Base-by-base conservation (phyloP, 2,888 invertebrate genomes). In the Polia nebulosa region DNA sequence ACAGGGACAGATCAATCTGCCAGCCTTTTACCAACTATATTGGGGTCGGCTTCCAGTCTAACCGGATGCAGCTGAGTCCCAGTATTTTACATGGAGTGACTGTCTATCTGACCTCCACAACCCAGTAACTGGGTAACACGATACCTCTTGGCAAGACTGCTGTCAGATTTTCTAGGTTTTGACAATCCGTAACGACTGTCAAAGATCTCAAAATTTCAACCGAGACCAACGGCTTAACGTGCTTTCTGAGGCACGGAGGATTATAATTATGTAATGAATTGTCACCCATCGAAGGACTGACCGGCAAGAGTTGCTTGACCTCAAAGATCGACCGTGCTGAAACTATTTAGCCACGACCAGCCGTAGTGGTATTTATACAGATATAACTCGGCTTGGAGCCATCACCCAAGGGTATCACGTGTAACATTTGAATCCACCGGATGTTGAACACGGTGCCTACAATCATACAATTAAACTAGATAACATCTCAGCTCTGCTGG, bases 381-480 rank as follows among this genome's bases (percentile, higher is more conserved):
- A 44, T n/a, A 44, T n/a, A 49, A 8, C 34, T 47, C 3, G 6
- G 9, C 45, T 6, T n/a, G 22, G 5, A 2, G 7, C 11, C 15
- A 6, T 13, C 20, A 44, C 45, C 63, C 55, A 72, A 27, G 8
- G 7, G 27, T 1, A 27, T 3, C 11, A 22, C 20, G 34, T 20
- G 36, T 20, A 6, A 7, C 11, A 15, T 29, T 51, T 59, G 7
- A 6, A 3, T 59, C 27, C 22, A 36, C 45, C 72, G 72, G 70
- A 71, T 72, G 70, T 25, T 20, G 22, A 29, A 17, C 55, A 32
- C 44, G 17, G 20, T 49, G 57, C 45, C 22, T 49, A 27, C 53
- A 44, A 56, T 44, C 51, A 72, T n/a, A 15, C 29, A 11, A 51
- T 64, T 51, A 56, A 29, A 49, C 41, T 32, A 51, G 73, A 72